Conservation (phyloP, 1,140 invertebrate species). For the Proctacanthus coquilletti region DNA sequence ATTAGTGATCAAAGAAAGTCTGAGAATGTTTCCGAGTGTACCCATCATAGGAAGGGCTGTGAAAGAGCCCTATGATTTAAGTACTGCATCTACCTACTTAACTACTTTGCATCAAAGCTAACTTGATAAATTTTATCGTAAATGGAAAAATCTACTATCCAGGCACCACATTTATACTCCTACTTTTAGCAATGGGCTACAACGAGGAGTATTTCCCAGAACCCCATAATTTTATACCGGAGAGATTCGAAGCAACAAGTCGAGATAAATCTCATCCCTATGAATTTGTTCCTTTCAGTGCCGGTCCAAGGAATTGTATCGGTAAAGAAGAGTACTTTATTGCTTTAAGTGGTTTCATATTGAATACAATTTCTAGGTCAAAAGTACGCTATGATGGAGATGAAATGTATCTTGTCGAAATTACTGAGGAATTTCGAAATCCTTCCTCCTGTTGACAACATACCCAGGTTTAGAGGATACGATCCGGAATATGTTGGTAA, state of each 20-base stretch:
- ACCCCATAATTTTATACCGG: slow-evolving; percentile 57
- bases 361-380: slow-evolving; percentile 23
- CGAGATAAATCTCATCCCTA: slow-evolving; percentile 29
- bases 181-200: slow-evolving; percentile 14
- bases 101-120: background rate
- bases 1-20: slow-evolving; percentile 42
- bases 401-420: slow-evolving; percentile 32
- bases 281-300: slow-evolving; percentile 43
- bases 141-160: slow-evolving; percentile 17
- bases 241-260: slow-evolving; percentile 43
- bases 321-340: slow-evolving; percentile 7
- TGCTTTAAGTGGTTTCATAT: background rate
- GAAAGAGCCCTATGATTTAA: slow-evolving; percentile 18
- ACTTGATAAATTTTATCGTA: background rate
- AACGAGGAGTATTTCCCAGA: slow-evolving; percentile 42
- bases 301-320: slow-evolving; percentile 25
- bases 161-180: slow-evolving; percentile 15
- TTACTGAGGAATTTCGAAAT: slow-evolving; percentile 26
- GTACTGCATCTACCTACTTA: slow-evolving; percentile 12
- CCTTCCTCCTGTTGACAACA: slow-evolving; percentile 15
- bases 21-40: slow-evolving; percentile 49
- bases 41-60: slow-evolving; percentile 40
- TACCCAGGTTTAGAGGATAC: too few species aligned
- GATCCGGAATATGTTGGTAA: too few species aligned
- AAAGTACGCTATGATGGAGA: slow-evolving; percentile 33